Conservation (phyloP, 92 coral and sea anemone species). For the Epizoanthus stellaris region DNA sequence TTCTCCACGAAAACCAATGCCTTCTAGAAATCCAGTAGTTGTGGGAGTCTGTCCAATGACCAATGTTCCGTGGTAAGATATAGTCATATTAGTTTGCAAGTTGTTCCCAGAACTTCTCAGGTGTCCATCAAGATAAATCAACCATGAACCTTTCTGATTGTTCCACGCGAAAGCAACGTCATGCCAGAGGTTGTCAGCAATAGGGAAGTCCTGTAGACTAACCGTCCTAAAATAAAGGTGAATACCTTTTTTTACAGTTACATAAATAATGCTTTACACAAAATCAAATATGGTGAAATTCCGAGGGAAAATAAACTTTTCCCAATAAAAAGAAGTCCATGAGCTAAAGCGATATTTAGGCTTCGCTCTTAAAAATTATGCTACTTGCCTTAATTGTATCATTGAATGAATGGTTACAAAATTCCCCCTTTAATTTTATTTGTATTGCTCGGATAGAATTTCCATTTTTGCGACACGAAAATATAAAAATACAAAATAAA, state of each 20-base stretch:
- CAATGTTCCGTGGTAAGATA: background rate
- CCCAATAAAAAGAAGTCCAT: no score
- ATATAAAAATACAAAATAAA: no score
- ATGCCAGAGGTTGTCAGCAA: slow-evolving; percentile 23
- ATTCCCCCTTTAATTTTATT: no score
- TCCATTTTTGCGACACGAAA: no score
- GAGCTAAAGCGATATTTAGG: no score
- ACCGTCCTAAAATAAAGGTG: background rate
- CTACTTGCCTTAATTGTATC: no score
- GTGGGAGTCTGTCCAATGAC: slow-evolving; percentile 6
- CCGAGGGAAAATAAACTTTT: no score
- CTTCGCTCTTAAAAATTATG: no score
- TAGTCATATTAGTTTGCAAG: background rate
- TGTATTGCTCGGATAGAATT: no score
- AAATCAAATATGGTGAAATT: no score
- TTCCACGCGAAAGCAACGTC: slow-evolving; percentile 7
- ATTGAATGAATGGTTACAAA: no score
- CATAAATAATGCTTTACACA: background rate
- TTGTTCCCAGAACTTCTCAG: background rate
- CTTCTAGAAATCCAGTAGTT: slow-evolving; percentile 7
- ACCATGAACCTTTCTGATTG: background rate
- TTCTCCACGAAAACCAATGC: slow-evolving; percentile 19
- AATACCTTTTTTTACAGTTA: background rate
- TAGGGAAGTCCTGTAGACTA: background rate
- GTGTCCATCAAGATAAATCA: background rate